Evolutionary conservation across 2,113 vertebrate species (phyloP), one percentile per base, ranked within the genome.

Genomic region (Lampris megalopsis): DNA sequence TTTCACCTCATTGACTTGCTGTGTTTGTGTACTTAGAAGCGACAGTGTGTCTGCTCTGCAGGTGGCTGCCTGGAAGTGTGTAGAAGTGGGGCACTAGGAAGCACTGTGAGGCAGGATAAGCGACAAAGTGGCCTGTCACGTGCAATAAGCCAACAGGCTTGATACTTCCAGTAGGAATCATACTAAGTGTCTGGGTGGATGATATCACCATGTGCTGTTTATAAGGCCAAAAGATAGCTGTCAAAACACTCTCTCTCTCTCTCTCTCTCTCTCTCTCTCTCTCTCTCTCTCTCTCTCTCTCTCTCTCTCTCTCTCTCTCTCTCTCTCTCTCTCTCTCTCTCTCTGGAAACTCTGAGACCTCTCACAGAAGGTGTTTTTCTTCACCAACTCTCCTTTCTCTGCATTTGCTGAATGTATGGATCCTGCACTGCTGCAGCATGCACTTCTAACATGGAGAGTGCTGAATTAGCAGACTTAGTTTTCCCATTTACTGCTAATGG

Each of bases 401-500:
- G 36, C 9, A 40, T n/a, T 45, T 63, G n/a, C 45, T 3, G 43
- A 59, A 38, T 63, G 75, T 45, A 38, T 3, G 45, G 24, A 53
- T 11, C 1, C 36, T 45, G n/a, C 50, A 13, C 13, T 53, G 24
- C 13, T 50, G 37, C 13, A 41, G 37, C 13, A 41, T 68, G 45
- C 40, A 77, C 63, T 61, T 43, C 42, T 62, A 63, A 43, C 50
- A 13, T 4, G 35, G 37, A 42, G 59, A 61, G 56, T 64, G 86
- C 83, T 86, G 84, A 80, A 59, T 38, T 56, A 70, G 83, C 76
- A 79, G 45, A 48, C 65, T 69, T 57, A 75, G 61, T 73, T 86
- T 72, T 64, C 42, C 75, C 73, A 80, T 90, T 24, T 84, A 84
- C 50, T 66, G 65, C 9, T 90, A 89, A 86, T 84, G 79, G 68